A percentile compares a stretch with the other conserved stretches of the same genome.
phyloP scores from a whole-genome alignment of 2,113 vertebrate species.

The Mionectes macconnelli region DNA sequence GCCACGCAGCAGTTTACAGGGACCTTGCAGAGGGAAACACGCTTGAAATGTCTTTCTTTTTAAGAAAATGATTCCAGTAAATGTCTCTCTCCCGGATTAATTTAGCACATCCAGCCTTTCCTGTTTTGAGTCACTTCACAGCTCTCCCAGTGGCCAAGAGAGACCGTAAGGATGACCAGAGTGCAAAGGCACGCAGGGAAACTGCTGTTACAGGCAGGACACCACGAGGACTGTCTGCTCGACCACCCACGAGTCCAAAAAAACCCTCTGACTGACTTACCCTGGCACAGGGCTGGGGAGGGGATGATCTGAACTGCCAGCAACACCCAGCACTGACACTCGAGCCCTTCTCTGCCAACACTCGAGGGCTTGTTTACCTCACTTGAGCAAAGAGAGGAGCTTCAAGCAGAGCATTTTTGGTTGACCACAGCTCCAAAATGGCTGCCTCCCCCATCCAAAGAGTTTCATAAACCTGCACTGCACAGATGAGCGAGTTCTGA shows the following conservation, averaged over 20 bases:
- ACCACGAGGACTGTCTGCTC: not conserved
- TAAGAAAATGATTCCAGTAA: not conserved
- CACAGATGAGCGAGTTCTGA: accelerated
- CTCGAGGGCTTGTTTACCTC: not conserved
- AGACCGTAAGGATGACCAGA: not conserved
- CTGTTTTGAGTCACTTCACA: not conserved
- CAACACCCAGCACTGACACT: not conserved
- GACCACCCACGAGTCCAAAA: not conserved
- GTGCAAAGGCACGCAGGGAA: not conserved
- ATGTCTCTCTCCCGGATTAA: not conserved
- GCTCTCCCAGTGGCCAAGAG: not conserved
- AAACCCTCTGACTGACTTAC: not conserved
- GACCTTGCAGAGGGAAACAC: not conserved
- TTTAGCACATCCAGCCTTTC: not conserved
- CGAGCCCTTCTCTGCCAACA: not conserved
- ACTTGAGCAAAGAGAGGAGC: not conserved
- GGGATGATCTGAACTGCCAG: not conserved
- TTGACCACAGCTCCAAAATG: not conserved
- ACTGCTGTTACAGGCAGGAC: not conserved
- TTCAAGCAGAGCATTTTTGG: not conserved
- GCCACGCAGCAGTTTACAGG: not conserved
- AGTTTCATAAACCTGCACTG: not conserved
- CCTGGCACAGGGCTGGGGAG: not conserved
- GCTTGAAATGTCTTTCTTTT: not conserved
- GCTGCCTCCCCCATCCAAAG: not conserved